Evolutionary conservation across 1,140 invertebrate species (phyloP).

Genomic region (Brachystomella parvula): DNA sequence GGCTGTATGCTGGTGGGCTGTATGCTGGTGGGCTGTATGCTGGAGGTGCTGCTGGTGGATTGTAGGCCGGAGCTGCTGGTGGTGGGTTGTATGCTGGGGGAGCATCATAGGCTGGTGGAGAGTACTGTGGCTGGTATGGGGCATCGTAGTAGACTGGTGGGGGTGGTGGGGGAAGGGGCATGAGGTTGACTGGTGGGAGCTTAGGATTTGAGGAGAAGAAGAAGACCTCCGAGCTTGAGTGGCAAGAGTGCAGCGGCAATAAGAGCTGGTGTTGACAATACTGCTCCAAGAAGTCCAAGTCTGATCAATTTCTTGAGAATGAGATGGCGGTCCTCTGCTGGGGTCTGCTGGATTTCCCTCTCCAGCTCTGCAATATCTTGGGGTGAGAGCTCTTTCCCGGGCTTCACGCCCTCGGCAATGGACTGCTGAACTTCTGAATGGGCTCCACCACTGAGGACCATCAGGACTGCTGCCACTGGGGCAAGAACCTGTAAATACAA

Average conservation of each 20-base stretch:
- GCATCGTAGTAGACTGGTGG: conserved; percentile 5
- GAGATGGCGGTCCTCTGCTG: conserved; percentile 1
- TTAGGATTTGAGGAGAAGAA: neutral
- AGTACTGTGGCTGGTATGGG: neutral
- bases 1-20: neutral
- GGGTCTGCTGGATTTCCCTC: neutral
- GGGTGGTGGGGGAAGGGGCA: neutral
- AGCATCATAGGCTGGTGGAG: neutral
- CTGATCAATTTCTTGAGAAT: neutral
- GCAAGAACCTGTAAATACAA: neutral
- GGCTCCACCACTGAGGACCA: neutral
- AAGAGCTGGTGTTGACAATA: neutral
- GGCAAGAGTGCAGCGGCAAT: neutral
- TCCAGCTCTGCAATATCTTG: conserved; percentile 6
- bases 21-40: neutral
- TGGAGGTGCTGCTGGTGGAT: neutral
- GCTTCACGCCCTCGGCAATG: neutral
- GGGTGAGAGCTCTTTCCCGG: neutral
- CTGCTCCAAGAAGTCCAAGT: neutral
- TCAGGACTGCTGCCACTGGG: neutral
- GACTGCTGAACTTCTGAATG: neutral
- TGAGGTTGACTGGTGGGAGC: conserved; percentile 1
- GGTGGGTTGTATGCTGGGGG: neutral
- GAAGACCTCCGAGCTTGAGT: neutral
- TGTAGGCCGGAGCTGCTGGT: neutral